phyloP scores from a whole-genome alignment of 53 echinoderm and acorn worm species.

The Henricia sp. region DNA sequence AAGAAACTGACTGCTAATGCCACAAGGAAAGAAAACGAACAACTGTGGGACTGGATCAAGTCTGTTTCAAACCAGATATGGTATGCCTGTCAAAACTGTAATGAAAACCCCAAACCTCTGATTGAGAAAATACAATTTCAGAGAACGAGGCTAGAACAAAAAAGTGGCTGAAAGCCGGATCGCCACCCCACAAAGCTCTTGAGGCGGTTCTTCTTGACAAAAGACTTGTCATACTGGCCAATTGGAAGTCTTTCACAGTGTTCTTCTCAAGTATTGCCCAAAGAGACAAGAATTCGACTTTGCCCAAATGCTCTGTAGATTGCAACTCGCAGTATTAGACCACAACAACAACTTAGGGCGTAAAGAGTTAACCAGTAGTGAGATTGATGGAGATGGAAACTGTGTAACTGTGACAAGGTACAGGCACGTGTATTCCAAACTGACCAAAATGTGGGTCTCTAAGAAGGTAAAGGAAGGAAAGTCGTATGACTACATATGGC shows the following conservation, averaged over 20 bases:
- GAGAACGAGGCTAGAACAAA: constrained; percentile 15
- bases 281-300: constrained; percentile 60
- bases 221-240: constrained; percentile 68
- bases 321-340: constrained; percentile 60
- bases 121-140: constrained; percentile 19
- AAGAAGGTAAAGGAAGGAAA: background rate
- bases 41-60: constrained; percentile 35
- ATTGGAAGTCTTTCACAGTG: constrained; percentile 57
- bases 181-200: constrained; percentile 59
- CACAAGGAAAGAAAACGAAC: constrained; percentile 38
- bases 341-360: constrained; percentile 63
- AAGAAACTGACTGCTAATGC: constrained; percentile 35
- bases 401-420: background rate
- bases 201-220: constrained; percentile 57
- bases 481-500: background rate
- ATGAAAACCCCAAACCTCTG: constrained; percentile 6
- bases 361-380: constrained; percentile 42
- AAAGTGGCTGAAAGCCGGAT: constrained; percentile 65
- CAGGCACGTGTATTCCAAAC: background rate
- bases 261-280: constrained; percentile 63
- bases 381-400: too few relatives aligned
- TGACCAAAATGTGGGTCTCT: constrained; percentile 8
- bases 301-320: constrained; percentile 45
- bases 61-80: constrained; percentile 47
- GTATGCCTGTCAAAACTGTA: constrained; percentile 41